Evolutionary conservation across 2,888 invertebrate species (phyloP), one percentile per base, ranked within the genome.

Genomic region (Orchestes rusci): DNA sequence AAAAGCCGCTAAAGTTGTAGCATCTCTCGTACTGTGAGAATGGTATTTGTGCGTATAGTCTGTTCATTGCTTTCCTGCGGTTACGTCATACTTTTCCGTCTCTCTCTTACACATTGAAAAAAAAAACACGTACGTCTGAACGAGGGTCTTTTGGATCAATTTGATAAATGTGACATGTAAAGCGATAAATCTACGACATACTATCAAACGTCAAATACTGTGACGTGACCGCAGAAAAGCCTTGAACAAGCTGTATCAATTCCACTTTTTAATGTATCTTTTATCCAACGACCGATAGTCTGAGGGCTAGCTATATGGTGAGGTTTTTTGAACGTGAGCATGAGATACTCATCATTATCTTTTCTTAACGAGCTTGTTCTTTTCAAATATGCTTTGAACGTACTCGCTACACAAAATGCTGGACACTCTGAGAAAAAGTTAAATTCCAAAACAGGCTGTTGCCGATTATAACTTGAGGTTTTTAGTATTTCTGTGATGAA

Each of bases 201-300:
- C n/a, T n/a, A n/a, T n/a, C n/a, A n/a, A n/a, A n/a, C n/a, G n/a
- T n/a, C n/a, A n/a, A n/a, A n/a, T n/a, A n/a, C n/a, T n/a, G n/a
- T n/a, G n/a, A n/a, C n/a, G n/a, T n/a, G n/a, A n/a, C n/a, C n/a
- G n/a, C n/a, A n/a, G n/a, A n/a, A n/a, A n/a, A n/a, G n/a, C n/a
- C n/a, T n/a, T n/a, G n/a, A n/a, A n/a, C n/a, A n/a, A n/a, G n/a
- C n/a, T n/a, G n/a, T n/a, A n/a, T n/a, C n/a, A n/a, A n/a, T n/a
- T n/a, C 12, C 23, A 2, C 2, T 18, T 3, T 3, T 10, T 20
- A 36, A 20, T 8, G 23, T 3, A 20, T 16, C 12, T 20, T 36
- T 36, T 19, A 36, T 36, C 20, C 20, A 36, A 8, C 19, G 16
- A 12, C 20, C 20, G 8, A 36, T n/a, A 36, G 20, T 20, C 18